These are phyloP conservation scores for Paedocypris sp. DNA, from an alignment of 2,113 vertebrate species.

Conservation along the genomic window DNA sequence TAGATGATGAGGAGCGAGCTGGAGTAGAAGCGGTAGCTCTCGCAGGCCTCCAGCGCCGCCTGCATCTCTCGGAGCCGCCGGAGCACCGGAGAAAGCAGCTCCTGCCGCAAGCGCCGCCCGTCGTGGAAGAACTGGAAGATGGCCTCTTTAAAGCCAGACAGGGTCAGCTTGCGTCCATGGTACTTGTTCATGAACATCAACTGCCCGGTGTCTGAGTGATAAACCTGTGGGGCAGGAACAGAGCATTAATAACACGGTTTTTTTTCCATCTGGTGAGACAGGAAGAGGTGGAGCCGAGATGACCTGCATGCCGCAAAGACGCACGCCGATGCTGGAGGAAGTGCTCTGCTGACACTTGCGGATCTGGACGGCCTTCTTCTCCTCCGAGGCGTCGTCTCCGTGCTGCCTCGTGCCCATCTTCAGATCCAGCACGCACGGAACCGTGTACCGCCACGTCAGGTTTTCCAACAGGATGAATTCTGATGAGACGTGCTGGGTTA, in stretches of 20 bases:
- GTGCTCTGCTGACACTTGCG: slow-evolving; percentile 98
- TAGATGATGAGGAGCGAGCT: slow-evolving; percentile 97
- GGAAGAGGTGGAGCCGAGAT: neutral
- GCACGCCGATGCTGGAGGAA: slow-evolving; percentile 86
- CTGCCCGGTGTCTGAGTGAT: slow-evolving; percentile 86
- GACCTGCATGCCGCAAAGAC: slow-evolving; percentile 98
- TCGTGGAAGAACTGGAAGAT: slow-evolving; percentile 96
- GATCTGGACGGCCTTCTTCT: slow-evolving; percentile 94
- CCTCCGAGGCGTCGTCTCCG: slow-evolving; percentile 88
- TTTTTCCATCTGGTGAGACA: neutral
- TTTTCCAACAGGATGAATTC: slow-evolving; percentile 98
- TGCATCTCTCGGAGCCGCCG: slow-evolving; percentile 85
- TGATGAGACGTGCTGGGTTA: slow-evolving; percentile 51
- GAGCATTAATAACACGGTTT: neutral
- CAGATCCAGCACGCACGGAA: slow-evolving; percentile 90
- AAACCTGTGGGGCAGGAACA: slow-evolving; percentile 58
- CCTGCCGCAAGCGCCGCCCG: slow-evolving; percentile 74
- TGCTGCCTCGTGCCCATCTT: slow-evolving; percentile 98
- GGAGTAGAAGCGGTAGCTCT: slow-evolving; percentile 97
- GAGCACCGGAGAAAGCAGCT: slow-evolving; percentile 85
- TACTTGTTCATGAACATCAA: slow-evolving; percentile 99
- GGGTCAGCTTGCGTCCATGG: slow-evolving; percentile 86
- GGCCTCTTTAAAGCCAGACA: slow-evolving; percentile 93
- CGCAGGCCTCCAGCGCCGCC: slow-evolving; percentile 80
- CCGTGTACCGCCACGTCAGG: slow-evolving; percentile 80